phyloP scores from a whole-genome alignment of 2,888 invertebrate species.

The Scrobipalpa atriplicella region DNA sequence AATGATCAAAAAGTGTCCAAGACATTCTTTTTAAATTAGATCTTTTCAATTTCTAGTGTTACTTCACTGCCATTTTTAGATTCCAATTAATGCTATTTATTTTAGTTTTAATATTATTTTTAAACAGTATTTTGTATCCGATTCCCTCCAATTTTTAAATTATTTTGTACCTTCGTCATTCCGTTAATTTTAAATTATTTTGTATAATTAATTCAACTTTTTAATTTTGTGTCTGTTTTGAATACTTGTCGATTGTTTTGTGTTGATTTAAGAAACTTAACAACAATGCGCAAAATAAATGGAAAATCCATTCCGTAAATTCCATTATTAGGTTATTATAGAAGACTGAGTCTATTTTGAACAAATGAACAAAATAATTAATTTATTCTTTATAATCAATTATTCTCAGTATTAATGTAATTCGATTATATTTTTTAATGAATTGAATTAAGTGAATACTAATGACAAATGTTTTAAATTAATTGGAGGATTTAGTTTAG shows the following conservation, averaged over 20 bases:
- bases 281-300: background rate
- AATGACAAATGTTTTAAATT: constrained; percentile 41
- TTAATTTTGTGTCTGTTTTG: constrained; percentile 11
- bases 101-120: constrained; percentile 21
- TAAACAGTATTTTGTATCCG: constrained; percentile 22
- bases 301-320: constrained; percentile 13
- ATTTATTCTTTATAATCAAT: constrained; percentile 39
- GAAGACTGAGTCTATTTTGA: constrained; percentile 50
- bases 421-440: constrained; percentile 35
- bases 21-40: background rate
- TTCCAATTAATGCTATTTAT: constrained; percentile 14
- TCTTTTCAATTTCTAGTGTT: background rate
- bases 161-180: constrained; percentile 12
- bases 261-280: background rate
- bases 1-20: background rate
- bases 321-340: constrained; percentile 34
- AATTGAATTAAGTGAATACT: constrained; percentile 41
- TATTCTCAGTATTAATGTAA: constrained; percentile 37
- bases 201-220: constrained; percentile 4
- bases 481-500: constrained; percentile 51
- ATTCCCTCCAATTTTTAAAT: constrained; percentile 15
- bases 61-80: constrained; percentile 28
- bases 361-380: constrained; percentile 29
- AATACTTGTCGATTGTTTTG: background rate
- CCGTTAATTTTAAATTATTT: constrained; percentile 23